Conservation (phyloP, 1,140 invertebrate species). For the Megalonaias nervosa region DNA sequence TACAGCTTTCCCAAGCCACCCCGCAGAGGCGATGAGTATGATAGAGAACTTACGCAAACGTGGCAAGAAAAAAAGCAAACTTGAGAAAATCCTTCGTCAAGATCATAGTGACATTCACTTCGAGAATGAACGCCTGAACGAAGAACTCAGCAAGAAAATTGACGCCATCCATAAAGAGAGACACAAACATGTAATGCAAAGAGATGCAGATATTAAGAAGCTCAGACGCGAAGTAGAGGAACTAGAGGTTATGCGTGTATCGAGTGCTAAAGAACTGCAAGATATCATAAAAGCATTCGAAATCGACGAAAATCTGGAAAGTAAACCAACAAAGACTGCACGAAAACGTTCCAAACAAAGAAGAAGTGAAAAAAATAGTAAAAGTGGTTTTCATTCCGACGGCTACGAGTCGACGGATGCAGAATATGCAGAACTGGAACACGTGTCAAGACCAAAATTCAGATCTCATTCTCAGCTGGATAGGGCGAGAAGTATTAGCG, state of each 20-base stretch:
- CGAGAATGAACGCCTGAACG: slow-evolving; percentile 50
- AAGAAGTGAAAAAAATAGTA: background rate
- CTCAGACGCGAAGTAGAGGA: too few relatives aligned
- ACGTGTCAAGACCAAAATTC: background rate
- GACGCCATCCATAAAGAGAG: slow-evolving; percentile 40
- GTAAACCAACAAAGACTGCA: slow-evolving; percentile 1
- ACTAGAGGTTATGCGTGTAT: too few relatives aligned
- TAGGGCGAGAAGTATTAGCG: slow-evolving; percentile 3
- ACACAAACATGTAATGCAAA: slow-evolving; percentile 27
- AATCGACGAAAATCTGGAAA: background rate
- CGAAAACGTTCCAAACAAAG: background rate
- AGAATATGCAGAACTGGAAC: slow-evolving; percentile 6
- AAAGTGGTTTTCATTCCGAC: background rate
- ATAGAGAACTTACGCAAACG: too few relatives aligned
- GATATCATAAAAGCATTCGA: too few relatives aligned
- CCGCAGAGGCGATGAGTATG: too few relatives aligned
- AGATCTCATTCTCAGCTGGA: background rate
- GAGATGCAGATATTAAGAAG: slow-evolving; percentile 1
- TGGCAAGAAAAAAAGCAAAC: slow-evolving; percentile 1
- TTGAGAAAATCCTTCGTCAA: slow-evolving; percentile 42
- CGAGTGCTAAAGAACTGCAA: too few relatives aligned
- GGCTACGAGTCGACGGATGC: background rate
- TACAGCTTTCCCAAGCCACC: too few relatives aligned
- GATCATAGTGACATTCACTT: slow-evolving; percentile 56
- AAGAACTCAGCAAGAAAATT: slow-evolving; percentile 33